Base-by-base conservation (phyloP, 2,113 vertebrate genomes). In the Neodontobutis hainanensis region DNA sequence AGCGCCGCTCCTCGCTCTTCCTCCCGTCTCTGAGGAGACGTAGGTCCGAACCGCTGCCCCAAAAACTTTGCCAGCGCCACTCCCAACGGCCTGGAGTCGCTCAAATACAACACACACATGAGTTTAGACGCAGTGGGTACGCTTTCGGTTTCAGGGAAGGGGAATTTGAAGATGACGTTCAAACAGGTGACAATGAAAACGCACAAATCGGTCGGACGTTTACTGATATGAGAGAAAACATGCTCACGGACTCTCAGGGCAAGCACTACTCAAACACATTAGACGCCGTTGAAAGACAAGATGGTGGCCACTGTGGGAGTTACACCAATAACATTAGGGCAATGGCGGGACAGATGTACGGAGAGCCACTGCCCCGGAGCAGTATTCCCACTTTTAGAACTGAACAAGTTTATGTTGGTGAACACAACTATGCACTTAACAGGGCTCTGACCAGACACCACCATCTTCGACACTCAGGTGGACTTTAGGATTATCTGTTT, bases 301-400 rank as follows among this genome's bases (percentile, higher is more conserved):
- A 27, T 27, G 19, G 19, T 3, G 1, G 65, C 52, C 73, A 51
- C 16, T 11, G 68, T 14, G 49, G 8, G 53, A 44, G 38, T 0
- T 91, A 91, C 80, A 0, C 82, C 0, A 80, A 86, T 5, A 68
- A 87, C 77, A 89, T 91, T 58, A n/a, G 90, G 40, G 86, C 86
- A 0, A 87, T 80, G 85, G 87, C 90, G 0, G 87, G 82, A 11
- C 84, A 86, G 69, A 91, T 91, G 90, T 91, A 90, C 46, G 83
- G 81, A 5, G 73, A 81, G 14, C 68, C 86, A 0, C 77, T 52
- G 11, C 0, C 46, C 1, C 85, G 49, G 40, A 15, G 61, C 61
- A 50, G 66, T 53, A 59, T 34, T 0, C 71, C 38, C 32, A 7
- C 57, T 45, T 68, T 51, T 58, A 34, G 15, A 35, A 56, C 68